phyloP scores from a whole-genome alignment of 2,797 vertebrate species.

The Alosa sapidissima region DNA sequence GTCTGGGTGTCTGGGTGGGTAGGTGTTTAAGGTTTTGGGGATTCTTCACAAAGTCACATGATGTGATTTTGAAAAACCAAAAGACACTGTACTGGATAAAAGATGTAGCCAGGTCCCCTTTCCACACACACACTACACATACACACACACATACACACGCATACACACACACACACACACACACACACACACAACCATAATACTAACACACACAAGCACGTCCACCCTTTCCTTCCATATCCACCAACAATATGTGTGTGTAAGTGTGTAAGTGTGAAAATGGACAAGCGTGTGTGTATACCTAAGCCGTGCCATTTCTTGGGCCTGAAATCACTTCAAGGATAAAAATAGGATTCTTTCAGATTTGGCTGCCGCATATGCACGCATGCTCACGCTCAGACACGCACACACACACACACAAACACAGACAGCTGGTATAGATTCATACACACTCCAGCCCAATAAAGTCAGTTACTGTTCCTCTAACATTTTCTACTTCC shows the following conservation, averaged over 20 bases:
- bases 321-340: neutral
- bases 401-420: slow-evolving; percentile 9
- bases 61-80: neutral
- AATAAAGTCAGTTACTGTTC: slow-evolving; percentile 17
- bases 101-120: slow-evolving; percentile 31
- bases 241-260: neutral
- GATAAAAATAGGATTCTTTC: neutral
- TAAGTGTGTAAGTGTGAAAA: no score
- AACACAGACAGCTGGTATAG: slow-evolving; percentile 6
- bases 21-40: neutral
- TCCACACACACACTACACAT: neutral
- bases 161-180: neutral
- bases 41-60: slow-evolving; percentile 23
- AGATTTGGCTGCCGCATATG: neutral
- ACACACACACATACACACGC: neutral
- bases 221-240: neutral
- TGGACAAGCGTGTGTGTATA: neutral
- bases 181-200: neutral
- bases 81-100: slow-evolving; percentile 28
- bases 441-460: neutral
- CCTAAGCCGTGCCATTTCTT: neutral
- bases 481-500: slow-evolving; percentile 6
- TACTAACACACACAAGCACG: neutral
- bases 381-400: neutral
- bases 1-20: neutral